Conservation (phyloP, 1,140 invertebrate genomes). For the Drosophila teissieri region DNA sequence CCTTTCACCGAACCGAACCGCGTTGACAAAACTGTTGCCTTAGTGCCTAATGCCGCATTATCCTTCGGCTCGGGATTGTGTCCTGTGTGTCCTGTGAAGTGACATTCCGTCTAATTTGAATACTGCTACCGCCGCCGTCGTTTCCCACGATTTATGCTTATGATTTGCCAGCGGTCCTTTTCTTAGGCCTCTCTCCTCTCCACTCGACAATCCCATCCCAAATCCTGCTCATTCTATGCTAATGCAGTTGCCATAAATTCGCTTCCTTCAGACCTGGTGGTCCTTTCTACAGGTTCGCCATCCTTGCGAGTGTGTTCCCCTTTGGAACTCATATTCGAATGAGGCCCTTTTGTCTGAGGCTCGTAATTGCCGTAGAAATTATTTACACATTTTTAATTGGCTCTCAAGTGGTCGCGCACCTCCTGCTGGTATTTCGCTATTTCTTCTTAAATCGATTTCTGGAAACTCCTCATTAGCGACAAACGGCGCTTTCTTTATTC, state of each 20-base stretch:
- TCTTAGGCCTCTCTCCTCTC: slow-evolving; percentile 23
- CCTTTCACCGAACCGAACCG: slow-evolving; percentile 32
- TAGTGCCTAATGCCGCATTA: slow-evolving; percentile 67
- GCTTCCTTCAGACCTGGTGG: slow-evolving; percentile 5
- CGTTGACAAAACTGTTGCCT: slow-evolving; percentile 77
- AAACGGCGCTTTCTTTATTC: not conserved
- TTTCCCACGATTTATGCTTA: slow-evolving; percentile 80
- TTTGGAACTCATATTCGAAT: slow-evolving; percentile 44
- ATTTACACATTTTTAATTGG: slow-evolving; percentile 82
- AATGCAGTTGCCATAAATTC: slow-evolving; percentile 74
- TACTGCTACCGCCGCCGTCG: slow-evolving; percentile 41
- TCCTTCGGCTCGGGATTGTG: slow-evolving; percentile 27
- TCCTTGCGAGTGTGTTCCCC: slow-evolving; percentile 10
- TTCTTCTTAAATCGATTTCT: slow-evolving; percentile 13
- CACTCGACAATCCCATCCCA: slow-evolving; percentile 57
- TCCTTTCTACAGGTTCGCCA: slow-evolving; percentile 58
- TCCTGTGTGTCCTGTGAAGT: slow-evolving; percentile 59
- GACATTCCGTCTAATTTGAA: slow-evolving; percentile 77
- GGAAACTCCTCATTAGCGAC: slow-evolving; percentile 2
- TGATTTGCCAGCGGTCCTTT: slow-evolving; percentile 50
- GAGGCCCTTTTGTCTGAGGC: slow-evolving; percentile 55
- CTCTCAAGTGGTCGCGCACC: slow-evolving; percentile 75
- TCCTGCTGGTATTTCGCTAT: slow-evolving; percentile 20
- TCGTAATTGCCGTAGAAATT: slow-evolving; percentile 73
- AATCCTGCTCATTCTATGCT: slow-evolving; percentile 53